A percentile compares a stretch with the other conserved stretches of the same genome.
Evolutionary conservation across 2,113 vertebrate species (phyloP).

Genomic region (Periophthalmus modestus): DNA sequence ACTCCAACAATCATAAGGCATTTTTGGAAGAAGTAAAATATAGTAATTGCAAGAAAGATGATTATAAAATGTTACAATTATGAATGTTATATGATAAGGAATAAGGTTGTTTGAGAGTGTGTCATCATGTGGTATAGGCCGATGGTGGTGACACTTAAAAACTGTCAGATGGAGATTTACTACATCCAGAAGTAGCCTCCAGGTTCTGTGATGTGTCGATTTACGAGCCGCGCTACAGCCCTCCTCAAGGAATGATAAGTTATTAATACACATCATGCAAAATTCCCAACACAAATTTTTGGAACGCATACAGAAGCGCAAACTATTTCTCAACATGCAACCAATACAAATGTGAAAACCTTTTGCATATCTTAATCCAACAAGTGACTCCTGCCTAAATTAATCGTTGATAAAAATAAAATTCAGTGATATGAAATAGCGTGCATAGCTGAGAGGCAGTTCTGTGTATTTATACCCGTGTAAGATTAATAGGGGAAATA

Average conservation of each 20-base stretch:
- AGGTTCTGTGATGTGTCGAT: slow-evolving; percentile 32
- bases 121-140: not conserved
- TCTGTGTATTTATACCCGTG: slow-evolving; percentile 59
- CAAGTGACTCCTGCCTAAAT: slow-evolving; percentile 10
- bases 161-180: slow-evolving; percentile 40
- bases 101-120: slow-evolving; percentile 6
- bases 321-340: not conserved
- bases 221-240: slow-evolving; percentile 32
- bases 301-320: slow-evolving; percentile 14
- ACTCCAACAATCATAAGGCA: too few relatives aligned
- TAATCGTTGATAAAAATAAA: slow-evolving; percentile 12
- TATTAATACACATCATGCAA: slow-evolving; percentile 51
- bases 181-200: slow-evolving; percentile 38
- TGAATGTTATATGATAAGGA: not conserved
- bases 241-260: slow-evolving; percentile 26
- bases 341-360: slow-evolving; percentile 15
- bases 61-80: too few relatives aligned
- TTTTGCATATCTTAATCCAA: slow-evolving; percentile 1
- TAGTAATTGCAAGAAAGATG: too few relatives aligned
- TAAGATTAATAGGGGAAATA: slow-evolving; percentile 70
- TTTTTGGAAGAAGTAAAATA: too few relatives aligned
- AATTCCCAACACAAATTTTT: slow-evolving; percentile 34
- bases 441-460: slow-evolving; percentile 40
- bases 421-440: slow-evolving; percentile 27
- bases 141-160: slow-evolving; percentile 9